A percentile compares a stretch with the other conserved stretches of the same genome.
These are phyloP conservation scores for Eospalax fontanierii DNA, from an alignment of 2,797 vertebrate genomes.

Conservation along the genomic window DNA sequence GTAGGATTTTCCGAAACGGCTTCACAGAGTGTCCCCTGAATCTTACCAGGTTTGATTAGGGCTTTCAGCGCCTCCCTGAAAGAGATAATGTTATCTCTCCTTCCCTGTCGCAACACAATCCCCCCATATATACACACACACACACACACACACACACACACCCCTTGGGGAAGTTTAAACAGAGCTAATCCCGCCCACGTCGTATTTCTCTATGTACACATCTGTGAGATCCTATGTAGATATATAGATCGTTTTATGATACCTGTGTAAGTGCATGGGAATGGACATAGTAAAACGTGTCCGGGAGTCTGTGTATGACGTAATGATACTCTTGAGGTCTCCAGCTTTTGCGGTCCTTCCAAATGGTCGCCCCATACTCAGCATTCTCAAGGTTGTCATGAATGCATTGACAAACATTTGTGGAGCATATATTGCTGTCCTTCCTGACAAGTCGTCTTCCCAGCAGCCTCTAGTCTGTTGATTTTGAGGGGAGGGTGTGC, in stretches of 20 bases:
- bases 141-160: too few species aligned
- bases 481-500: neutral
- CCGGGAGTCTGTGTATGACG: neutral
- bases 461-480: neutral
- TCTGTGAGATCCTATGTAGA: neutral
- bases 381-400: neutral
- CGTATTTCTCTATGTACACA: neutral
- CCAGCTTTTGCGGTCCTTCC: neutral
- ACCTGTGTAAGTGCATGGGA: neutral
- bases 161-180: slow-evolving; percentile 36
- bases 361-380: neutral
- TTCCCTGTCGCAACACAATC: slow-evolving; percentile 9
- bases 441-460: neutral
- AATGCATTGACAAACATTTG: neutral
- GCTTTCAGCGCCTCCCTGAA: slow-evolving; percentile 1
- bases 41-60: neutral
- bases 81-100: slow-evolving; percentile 25
- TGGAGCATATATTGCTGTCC: neutral
- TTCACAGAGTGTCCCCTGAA: neutral
- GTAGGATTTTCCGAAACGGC: neutral
- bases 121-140: neutral
- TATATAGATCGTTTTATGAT: neutral
- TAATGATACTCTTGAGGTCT: neutral
- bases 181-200: neutral
- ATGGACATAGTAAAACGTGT: neutral